A percentile compares a stretch with the other conserved stretches of the same genome.
These are phyloP conservation scores for Vulpes ferrilata DNA, from an alignment of 2,113 vertebrate genomes.

Conservation along the genomic window DNA sequence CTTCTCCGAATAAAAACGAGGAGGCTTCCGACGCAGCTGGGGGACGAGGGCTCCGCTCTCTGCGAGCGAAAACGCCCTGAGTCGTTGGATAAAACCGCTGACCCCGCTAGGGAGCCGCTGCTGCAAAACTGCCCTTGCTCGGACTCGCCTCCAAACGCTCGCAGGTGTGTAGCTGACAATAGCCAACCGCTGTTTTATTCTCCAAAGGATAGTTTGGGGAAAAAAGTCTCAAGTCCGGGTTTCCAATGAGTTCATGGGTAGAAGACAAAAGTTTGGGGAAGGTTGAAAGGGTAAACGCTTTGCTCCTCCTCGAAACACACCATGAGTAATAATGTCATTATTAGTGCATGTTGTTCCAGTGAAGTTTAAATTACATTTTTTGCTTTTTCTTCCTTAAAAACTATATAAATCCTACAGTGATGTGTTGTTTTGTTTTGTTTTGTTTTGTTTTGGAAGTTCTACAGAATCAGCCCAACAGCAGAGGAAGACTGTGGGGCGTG, in stretches of 20 bases:
- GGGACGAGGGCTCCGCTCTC: too few species aligned
- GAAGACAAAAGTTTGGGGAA: not conserved
- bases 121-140: too few species aligned
- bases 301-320: not conserved
- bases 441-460: too few species aligned
- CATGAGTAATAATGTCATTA: not conserved
- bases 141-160: too few species aligned
- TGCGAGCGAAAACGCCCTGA: too few species aligned
- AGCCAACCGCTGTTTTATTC: too few species aligned
- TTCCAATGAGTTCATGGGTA: not conserved
- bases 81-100: too few species aligned
- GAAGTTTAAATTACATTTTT: not conserved
- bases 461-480: not conserved
- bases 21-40: too few species aligned
- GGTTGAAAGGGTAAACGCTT: conserved; percentile 1
- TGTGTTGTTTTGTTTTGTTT: too few species aligned
- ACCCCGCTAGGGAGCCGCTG: too few species aligned
- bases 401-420: not conserved
- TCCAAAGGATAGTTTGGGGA: not conserved
- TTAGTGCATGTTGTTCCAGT: not conserved
- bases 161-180: too few species aligned
- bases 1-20: too few species aligned
- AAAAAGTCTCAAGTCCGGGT: not conserved
- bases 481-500: not conserved
- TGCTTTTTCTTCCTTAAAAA: not conserved